Evolutionary conservation across 2,888 invertebrate genomes (phyloP), one percentile per base, ranked within the genome.

Genomic region (Rhagophthalmus giganteus): DNA sequence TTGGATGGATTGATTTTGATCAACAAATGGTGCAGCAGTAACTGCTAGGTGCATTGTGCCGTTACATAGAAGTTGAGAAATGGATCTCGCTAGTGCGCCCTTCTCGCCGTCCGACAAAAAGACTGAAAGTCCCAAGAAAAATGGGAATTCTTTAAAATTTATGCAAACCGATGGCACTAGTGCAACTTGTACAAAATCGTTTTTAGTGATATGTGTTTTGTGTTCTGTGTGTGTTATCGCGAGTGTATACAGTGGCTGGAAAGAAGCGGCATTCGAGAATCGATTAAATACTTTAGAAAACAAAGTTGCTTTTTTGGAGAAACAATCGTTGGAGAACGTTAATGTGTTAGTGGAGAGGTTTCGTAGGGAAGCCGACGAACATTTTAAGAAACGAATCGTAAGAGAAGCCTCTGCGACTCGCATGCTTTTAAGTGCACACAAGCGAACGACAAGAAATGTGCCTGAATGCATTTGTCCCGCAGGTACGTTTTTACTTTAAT

Each of bases 401-500:
- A 70, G 76, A 59, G 76, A 75, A 61, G 62, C 74, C 35, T 45
- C 51, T 4, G 47, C 49, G 13, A 52, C 50, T 25, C 42, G 51
- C 40, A 34, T 42, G 45, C 30, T 49, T 50, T 46, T 54, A 49
- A 33, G 50, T 44, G 35, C 44, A 33, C 66, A 55, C 40, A 65
- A 74, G 44, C 70, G 82, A 53, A 77, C 78, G 61, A 76, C 79
- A 61, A 74, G 82, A 62, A 83, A 83, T 62, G 79, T 80, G 37
- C 77, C 81, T 9, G 84, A 85, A 74, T 87, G 87, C 78, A 77
- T 79, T 62, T 87, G 87, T 79, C 86, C 85, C 72, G 79, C 86
- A 86, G 87, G 87, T 85, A 72, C n/a, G n/a, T n/a, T n/a, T n/a
- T n/a, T n/a, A n/a, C n/a, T n/a, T n/a, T n/a, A n/a, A n/a, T n/a